These are phyloP conservation scores for Porites rus DNA, from an alignment of 92 coral and sea anemone genomes.

Conservation along the genomic window DNA sequence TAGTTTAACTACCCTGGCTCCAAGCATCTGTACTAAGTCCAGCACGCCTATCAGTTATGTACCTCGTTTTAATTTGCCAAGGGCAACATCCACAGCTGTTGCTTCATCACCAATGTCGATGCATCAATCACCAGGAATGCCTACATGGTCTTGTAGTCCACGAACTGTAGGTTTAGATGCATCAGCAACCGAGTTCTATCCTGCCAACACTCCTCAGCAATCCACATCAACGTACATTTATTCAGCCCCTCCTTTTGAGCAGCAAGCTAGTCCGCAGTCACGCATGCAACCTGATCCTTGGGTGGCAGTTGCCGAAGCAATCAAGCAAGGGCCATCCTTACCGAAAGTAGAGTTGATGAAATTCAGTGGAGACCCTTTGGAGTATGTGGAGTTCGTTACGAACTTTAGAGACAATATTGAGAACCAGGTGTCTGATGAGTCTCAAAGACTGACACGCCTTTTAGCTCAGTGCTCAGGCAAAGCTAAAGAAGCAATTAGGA, in stretches of 20 bases:
- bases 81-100: too few relatives aligned
- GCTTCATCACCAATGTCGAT: neutral
- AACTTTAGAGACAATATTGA: slow-evolving; percentile 72
- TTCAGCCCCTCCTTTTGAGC: neutral
- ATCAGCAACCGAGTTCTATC: neutral
- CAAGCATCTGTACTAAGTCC: neutral
- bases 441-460: slow-evolving; percentile 71
- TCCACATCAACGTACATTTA: too few relatives aligned
- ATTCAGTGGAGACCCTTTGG: slow-evolving; percentile 65
- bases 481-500: slow-evolving; percentile 70
- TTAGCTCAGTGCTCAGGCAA: slow-evolving; percentile 75
- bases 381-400: slow-evolving; percentile 62
- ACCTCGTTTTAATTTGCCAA: too few relatives aligned
- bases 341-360: slow-evolving; percentile 68
- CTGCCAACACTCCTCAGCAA: too few relatives aligned
- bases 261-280: neutral
- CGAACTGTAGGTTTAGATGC: slow-evolving; percentile 1
- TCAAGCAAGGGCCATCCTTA: slow-evolving; percentile 66
- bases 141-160: too few relatives aligned
- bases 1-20: neutral
- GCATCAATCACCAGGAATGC: neutral
- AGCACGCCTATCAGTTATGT: too few relatives aligned
- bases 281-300: slow-evolving; percentile 26
- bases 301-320: slow-evolving; percentile 29
- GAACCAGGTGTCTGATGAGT: slow-evolving; percentile 68